Base-by-base conservation (phyloP, 1,140 invertebrate species). In the Neodiprion lecontei region DNA sequence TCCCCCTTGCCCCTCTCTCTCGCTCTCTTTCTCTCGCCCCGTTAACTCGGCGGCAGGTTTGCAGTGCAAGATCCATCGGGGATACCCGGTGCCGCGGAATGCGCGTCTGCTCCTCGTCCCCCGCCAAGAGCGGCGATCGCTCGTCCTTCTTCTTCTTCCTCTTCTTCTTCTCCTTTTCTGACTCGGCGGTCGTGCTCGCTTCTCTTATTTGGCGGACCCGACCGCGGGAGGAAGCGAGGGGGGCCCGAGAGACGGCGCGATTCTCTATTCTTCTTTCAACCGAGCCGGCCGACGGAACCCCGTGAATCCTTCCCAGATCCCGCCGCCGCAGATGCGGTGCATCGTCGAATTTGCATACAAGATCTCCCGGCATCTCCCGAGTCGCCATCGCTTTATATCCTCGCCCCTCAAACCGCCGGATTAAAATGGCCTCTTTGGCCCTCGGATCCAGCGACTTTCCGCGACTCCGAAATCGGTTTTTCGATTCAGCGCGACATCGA, bases 261-360 rank as follows among this genome's bases (percentile, higher is more conserved):
- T 82, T 77, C 74, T 69, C 78, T 75, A 77, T 74, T 73, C 79
- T 79, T 77, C 86, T 89, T 88, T 89, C 86, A 88, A 85, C 83
- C 83, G 78, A 83, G 87, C 87, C 88, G 88, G 86, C 86, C 86
- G 85, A 87, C 88, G 88, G 88, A 88, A 88, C 87, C 87, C 88
- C 80, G 79, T 81, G 83, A 83, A 88, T 87, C 85, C 86, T 82
- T 81, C 78, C 84, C 85, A 85, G 85, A 86, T 88, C 86, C 88
- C 28, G 87, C 88, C 85, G 86, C 53, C 53, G 28, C 28, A 40
- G 28, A 40, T 40, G 28, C 53, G 86, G 87, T 88, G 88, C 88
- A 87, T 83, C 84, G 80, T 83, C 80, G 86, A 89, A 89, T 89
- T 89, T 88, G 86, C 88, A 89, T 88, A 89, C 88, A 88, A 89